A percentile compares a stretch with the other conserved stretches of the same genome.
These are phyloP conservation scores for Anarhynchus alexandrinus DNA, from an alignment of 2,113 vertebrate species.

Conservation along the genomic window DNA sequence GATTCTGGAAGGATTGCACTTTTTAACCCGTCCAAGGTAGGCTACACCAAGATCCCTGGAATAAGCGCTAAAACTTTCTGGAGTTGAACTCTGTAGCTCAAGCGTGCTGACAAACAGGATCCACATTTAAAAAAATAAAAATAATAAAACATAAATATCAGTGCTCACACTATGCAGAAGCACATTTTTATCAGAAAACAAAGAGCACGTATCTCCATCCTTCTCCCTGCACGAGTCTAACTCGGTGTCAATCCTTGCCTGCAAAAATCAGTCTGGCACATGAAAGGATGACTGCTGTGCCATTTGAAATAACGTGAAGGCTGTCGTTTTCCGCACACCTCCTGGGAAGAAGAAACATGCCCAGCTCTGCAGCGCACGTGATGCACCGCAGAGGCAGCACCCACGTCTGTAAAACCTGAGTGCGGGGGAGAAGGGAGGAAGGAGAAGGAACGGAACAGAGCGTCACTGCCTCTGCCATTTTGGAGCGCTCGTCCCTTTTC, in stretches of 20 bases:
- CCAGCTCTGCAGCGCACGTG: accelerated
- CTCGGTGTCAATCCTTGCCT: not conserved
- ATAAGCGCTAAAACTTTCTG: not conserved
- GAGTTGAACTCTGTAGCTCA: not conserved
- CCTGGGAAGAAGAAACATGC: not conserved
- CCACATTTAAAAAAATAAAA: not conserved
- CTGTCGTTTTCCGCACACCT: not conserved
- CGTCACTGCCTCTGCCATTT: not conserved
- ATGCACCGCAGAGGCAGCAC: not conserved
- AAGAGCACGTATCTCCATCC: not conserved
- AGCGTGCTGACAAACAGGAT: not conserved
- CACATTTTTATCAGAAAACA: not conserved
- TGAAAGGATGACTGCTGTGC: not conserved
- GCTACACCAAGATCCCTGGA: not conserved
- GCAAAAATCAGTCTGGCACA: not conserved
- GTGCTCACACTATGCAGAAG: not conserved
- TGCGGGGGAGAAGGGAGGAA: not conserved
- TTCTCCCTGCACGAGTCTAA: not conserved
- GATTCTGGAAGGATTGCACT: not conserved
- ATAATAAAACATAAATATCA: not conserved
- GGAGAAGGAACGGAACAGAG: not conserved
- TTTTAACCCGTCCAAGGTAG: not conserved
- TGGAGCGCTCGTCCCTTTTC: not conserved
- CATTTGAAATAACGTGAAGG: not conserved
- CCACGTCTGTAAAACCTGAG: not conserved